These are phyloP conservation scores for Leptinotarsa juncta DNA, from an alignment of 2,888 invertebrate genomes.

Conservation along the genomic window DNA sequence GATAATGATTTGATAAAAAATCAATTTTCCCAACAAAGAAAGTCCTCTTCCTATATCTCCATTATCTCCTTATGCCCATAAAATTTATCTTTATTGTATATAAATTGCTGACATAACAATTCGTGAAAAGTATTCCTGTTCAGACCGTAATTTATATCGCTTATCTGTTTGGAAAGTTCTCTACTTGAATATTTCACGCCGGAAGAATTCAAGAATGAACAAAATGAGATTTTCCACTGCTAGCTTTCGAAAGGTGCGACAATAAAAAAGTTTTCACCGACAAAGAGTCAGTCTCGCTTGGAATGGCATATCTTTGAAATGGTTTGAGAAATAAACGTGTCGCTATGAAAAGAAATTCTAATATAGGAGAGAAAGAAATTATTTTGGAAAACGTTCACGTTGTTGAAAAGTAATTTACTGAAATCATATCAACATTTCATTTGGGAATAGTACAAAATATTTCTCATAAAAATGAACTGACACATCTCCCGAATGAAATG, in stretches of 20 bases:
- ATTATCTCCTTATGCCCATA: constrained; percentile 37
- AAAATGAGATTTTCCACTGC: constrained; percentile 21
- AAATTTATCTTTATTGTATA: constrained; percentile 42
- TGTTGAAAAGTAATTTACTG: neutral
- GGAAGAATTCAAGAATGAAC: constrained; percentile 19
- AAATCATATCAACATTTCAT: too few species aligned
- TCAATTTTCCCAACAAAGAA: constrained; percentile 39
- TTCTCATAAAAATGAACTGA: too few species aligned
- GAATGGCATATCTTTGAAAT: constrained; percentile 1
- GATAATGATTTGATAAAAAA: constrained; percentile 42
- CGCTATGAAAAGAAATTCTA: neutral
- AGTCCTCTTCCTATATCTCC: constrained; percentile 27
- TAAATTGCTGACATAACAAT: constrained; percentile 40
- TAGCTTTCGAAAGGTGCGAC: constrained; percentile 16
- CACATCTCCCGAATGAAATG: too few species aligned
- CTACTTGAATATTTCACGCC: constrained; percentile 23
- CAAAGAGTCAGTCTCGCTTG: constrained; percentile 11
- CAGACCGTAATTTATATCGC: constrained; percentile 28
- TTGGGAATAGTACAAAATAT: too few species aligned
- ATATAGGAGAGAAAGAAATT: neutral
- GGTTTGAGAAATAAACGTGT: neutral
- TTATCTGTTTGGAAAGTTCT: constrained; percentile 36
- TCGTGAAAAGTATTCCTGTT: constrained; percentile 24
- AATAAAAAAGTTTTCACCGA: constrained; percentile 24
- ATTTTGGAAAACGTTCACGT: neutral